Percentiles rank a stretch among this genome's conserved stretches.
Conservation (phyloP, 2,797 vertebrate species). For the Hylomyscus alleni region DNA sequence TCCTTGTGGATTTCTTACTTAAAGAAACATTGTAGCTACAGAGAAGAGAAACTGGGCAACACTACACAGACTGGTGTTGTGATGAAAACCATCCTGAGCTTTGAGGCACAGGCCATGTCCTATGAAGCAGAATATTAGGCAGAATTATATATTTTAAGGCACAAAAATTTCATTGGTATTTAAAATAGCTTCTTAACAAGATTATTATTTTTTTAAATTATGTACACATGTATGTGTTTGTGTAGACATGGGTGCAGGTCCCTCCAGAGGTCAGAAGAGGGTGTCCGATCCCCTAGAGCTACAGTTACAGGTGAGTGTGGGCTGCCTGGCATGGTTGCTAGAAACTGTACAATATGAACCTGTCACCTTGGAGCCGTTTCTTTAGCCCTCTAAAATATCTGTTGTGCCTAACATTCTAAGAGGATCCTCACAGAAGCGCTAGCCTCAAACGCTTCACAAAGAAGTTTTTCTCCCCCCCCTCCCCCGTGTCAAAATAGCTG, state of each 20-base stretch:
- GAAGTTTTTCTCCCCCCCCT: not conserved
- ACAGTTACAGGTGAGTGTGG: not conserved
- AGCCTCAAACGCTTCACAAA: no score
- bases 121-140: not conserved
- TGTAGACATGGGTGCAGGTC: not conserved
- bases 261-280: not conserved
- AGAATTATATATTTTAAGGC: not conserved
- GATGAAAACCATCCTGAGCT: accelerated
- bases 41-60: not conserved
- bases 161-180: not conserved
- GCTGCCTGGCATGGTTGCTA: not conserved
- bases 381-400: not conserved
- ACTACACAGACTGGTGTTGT: not conserved
- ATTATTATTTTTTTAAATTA: not conserved
- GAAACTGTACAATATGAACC: not conserved
- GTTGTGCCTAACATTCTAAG: not conserved
- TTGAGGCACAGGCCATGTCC: accelerated
- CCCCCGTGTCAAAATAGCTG: not conserved
- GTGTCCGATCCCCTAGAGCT: not conserved
- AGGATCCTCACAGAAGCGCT: no score
- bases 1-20: not conserved
- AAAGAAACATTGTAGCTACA: not conserved
- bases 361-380: not conserved
- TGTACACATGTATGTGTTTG: not conserved
- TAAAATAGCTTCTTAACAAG: not conserved